Conservation (phyloP, 2,113 vertebrate species). For the Cebus imitator region DNA sequence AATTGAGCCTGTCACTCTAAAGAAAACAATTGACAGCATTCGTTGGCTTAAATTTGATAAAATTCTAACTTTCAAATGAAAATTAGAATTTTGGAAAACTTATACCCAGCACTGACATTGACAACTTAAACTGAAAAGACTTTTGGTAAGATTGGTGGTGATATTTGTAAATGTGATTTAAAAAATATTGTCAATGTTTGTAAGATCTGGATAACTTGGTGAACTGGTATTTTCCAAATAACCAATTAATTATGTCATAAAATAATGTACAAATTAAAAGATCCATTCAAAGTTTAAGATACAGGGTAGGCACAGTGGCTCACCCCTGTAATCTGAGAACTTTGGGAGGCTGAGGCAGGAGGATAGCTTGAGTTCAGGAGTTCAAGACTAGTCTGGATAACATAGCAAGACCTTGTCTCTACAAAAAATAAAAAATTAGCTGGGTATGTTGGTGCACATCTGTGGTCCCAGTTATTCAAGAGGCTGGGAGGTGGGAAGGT, state of each 20-base stretch:
- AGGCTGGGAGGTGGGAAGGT: too few relatives aligned
- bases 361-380: too few relatives aligned
- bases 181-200: neutral
- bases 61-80: neutral
- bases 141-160: neutral
- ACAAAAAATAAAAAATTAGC: too few relatives aligned
- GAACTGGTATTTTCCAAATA: constrained; percentile 9
- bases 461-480: too few relatives aligned
- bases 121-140: neutral
- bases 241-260: neutral
- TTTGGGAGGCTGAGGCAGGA: too few relatives aligned
- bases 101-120: neutral
- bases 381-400: too few relatives aligned
- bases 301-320: too few relatives aligned
- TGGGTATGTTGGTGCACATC: too few relatives aligned
- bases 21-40: neutral
- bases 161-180: neutral
- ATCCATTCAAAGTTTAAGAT: neutral
- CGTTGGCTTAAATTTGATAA: neutral
- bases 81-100: constrained; percentile 18
- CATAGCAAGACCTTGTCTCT: too few relatives aligned
- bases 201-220: neutral
- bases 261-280: neutral
- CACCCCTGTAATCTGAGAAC: too few relatives aligned
- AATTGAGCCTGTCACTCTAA: neutral